Percentiles rank a stretch among this genome's conserved stretches.
phyloP scores from a whole-genome alignment of 2,797 vertebrate species.

The Hipposideros larvatus region DNA sequence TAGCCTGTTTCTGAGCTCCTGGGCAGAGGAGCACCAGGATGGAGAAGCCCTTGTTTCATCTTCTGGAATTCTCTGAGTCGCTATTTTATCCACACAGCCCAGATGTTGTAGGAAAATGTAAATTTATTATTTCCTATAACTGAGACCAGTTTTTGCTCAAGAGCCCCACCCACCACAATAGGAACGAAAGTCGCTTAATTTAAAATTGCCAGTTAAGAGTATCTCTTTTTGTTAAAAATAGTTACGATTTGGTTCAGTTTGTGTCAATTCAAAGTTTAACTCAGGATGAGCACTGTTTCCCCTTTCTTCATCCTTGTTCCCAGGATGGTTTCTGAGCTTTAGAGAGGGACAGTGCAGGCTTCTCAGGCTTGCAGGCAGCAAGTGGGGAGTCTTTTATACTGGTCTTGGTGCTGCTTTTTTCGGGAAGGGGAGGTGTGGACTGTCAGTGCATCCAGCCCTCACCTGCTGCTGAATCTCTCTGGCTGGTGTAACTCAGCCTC shows the following conservation, averaged over 20 bases:
- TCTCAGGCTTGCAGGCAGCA: no score
- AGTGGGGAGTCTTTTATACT: accelerated
- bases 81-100: neutral
- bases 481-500: neutral
- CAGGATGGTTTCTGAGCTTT: neutral
- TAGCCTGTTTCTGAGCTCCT: neutral
- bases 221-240: neutral
- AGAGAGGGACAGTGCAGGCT: neutral
- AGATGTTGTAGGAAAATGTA: neutral
- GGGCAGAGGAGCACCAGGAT: neutral
- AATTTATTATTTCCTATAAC: neutral
- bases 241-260: neutral
- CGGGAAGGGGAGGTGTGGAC: neutral
- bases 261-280: neutral
- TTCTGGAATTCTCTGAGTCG: neutral
- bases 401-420: neutral
- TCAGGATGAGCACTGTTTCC: neutral
- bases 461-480: neutral
- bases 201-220: neutral
- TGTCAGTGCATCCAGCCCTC: neutral
- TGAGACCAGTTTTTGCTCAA: neutral
- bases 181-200: neutral
- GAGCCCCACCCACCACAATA: neutral
- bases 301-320: neutral
- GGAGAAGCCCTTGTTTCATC: neutral